These are phyloP conservation scores for Cynopterus brachyotis DNA, from an alignment of 2,113 vertebrate species.

Conservation along the genomic window DNA sequence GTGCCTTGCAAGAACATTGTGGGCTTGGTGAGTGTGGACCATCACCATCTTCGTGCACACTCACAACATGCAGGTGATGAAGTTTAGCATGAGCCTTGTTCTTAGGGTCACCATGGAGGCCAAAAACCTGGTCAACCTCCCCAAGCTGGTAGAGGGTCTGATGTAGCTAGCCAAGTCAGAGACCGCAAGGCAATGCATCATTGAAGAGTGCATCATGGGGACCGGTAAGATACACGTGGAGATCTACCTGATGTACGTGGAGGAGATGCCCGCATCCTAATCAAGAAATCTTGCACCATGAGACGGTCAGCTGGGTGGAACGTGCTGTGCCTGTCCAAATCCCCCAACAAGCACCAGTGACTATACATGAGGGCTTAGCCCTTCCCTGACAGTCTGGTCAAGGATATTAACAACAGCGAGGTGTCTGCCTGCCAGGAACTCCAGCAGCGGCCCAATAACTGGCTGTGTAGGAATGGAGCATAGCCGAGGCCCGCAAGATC, in stretches of 20 bases:
- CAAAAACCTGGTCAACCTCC: conserved; percentile 91
- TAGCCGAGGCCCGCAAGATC: conserved; percentile 89
- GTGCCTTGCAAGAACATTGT: conserved; percentile 93
- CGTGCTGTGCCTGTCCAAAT: conserved; percentile 90
- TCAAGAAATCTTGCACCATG: conserved; percentile 95
- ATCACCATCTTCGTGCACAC: conserved; percentile 91
- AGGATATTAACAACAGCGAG: conserved; percentile 92
- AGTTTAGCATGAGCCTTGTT: conserved; percentile 93
- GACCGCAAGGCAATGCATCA: conserved; percentile 94
- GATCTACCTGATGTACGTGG: conserved; percentile 92
- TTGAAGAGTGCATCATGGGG: conserved; percentile 90
- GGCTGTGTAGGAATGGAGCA: conserved; percentile 89
- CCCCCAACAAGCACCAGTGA: conserved; percentile 94
- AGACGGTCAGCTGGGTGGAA: conserved; percentile 88
- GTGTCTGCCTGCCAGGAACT: conserved; percentile 87
- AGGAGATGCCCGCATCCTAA: conserved; percentile 93
- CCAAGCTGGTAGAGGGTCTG: conserved; percentile 92
- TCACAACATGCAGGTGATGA: conserved; percentile 94
- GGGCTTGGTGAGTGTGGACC: conserved; percentile 91
- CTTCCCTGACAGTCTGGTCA: conserved; percentile 87
- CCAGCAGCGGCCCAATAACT: conserved; percentile 88
- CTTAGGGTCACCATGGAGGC: conserved; percentile 92
- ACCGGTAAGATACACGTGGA: conserved; percentile 92
- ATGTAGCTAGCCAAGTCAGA: conserved; percentile 92
- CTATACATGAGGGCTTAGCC: conserved; percentile 91